Evolutionary conservation across 2,797 vertebrate species (phyloP).

Genomic region (Alca torda): DNA sequence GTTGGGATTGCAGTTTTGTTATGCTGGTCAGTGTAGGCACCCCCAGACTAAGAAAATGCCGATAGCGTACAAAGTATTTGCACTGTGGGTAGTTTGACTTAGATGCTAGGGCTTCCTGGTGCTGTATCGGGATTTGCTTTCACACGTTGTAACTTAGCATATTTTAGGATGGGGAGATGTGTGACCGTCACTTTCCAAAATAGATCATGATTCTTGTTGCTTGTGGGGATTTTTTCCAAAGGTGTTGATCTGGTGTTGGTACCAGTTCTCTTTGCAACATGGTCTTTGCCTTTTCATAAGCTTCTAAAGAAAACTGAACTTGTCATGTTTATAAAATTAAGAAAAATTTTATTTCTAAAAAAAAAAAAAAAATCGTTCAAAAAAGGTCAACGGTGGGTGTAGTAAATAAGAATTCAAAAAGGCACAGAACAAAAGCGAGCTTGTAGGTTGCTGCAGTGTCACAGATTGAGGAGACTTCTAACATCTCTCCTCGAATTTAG

Average conservation of each 20-base stretch:
- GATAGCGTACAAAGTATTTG: background rate
- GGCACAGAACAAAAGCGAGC: background rate
- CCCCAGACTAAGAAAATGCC: background rate
- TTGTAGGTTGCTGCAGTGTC: background rate
- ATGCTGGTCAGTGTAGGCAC: background rate
- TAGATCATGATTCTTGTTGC: background rate
- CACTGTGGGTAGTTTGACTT: background rate
- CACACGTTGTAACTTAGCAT: background rate
- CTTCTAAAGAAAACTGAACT: background rate
- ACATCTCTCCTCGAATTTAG: background rate
- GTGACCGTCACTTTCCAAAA: background rate
- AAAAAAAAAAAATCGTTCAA: rapidly evolving
- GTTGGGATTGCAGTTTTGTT: background rate
- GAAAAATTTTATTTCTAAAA: background rate
- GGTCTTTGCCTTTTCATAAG: background rate
- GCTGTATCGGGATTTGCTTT: background rate
- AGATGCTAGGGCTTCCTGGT: rapidly evolving
- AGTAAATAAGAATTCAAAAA: background rate
- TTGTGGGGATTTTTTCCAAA: background rate
- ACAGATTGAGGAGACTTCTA: background rate
- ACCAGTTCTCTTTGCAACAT: background rate
- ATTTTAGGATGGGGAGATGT: background rate
- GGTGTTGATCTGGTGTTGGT: background rate
- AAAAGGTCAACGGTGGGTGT: background rate
- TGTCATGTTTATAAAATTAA: background rate